Percentiles rank a stretch among this genome's conserved stretches.
Conservation (phyloP, 2,888 invertebrate species). For the Brachycybe producta region DNA sequence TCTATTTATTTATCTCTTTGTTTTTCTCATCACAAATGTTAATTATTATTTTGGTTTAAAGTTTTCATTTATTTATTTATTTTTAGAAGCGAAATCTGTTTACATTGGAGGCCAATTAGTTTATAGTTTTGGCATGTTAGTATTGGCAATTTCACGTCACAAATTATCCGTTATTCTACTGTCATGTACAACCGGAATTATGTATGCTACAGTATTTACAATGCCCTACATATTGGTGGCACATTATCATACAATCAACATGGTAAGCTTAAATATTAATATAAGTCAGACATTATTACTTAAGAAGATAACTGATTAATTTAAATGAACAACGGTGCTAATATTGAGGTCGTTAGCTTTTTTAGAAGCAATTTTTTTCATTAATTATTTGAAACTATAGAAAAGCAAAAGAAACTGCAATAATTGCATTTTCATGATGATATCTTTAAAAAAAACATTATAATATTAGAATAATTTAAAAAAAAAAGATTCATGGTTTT, state of each 20-base stretch:
- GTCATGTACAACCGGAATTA: constrained; percentile 87
- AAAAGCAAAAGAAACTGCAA: no score
- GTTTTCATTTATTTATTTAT: constrained; percentile 4
- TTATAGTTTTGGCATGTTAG: constrained; percentile 75
- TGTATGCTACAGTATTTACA: constrained; percentile 94
- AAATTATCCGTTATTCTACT: constrained; percentile 53
- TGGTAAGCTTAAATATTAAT: no score
- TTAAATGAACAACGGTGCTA: not conserved
- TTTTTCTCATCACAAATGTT: not conserved
- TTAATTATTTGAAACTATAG: no score
- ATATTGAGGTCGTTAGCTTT: not conserved
- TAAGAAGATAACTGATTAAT: constrained; percentile 13
- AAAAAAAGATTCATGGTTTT: no score
- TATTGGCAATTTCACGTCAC: constrained; percentile 58
- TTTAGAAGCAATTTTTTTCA: no score
- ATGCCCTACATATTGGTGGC: constrained; percentile 91
- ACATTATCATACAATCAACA: constrained; percentile 81
- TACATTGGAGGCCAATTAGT: constrained; percentile 80
- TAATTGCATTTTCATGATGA: no score
- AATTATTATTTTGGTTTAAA: not conserved
- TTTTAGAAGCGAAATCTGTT: constrained; percentile 61
- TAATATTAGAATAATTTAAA: no score
- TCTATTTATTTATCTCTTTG: not conserved
- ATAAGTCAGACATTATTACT: no score
- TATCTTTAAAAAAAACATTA: no score